These are phyloP conservation scores for Cryptotermes secundus DNA, from an alignment of 1,140 invertebrate genomes.

Conservation along the genomic window DNA sequence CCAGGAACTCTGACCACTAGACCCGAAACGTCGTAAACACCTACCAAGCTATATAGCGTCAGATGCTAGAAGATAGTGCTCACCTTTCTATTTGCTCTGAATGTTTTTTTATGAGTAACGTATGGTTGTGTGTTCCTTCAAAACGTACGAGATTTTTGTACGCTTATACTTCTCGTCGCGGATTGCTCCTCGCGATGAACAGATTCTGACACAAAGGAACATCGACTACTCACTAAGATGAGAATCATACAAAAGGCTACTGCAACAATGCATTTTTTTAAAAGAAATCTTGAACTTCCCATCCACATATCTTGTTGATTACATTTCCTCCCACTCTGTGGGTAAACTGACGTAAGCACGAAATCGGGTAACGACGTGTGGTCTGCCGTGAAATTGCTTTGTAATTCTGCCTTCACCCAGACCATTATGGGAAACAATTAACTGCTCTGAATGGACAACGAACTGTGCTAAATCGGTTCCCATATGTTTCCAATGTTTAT, in stretches of 20 bases:
- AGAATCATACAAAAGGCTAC: neutral
- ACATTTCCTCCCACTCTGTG: neutral
- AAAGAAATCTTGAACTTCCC: neutral
- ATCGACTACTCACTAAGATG: neutral
- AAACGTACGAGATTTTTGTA: no score
- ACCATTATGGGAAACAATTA: neutral
- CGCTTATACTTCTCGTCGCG: no score
- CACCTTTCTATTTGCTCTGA: no score
- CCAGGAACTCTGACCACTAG: no score
- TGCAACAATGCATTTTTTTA: neutral
- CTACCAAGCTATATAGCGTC: no score
- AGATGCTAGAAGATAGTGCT: no score
- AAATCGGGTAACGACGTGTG: neutral
- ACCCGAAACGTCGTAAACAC: no score
- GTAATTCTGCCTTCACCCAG: neutral
- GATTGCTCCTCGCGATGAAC: neutral
- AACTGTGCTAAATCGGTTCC: neutral
- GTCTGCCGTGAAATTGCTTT: conserved; percentile 2
- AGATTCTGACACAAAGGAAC: neutral
- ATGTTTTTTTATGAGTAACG: no score
- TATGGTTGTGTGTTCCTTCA: no score
- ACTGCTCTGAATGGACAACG: neutral
- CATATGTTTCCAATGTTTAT: neutral
- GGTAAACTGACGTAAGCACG: neutral
- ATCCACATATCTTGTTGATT: neutral